A percentile compares a stretch with the other conserved stretches of the same genome.
These are phyloP conservation scores for Plectus sambesii DNA, from an alignment of 1,140 invertebrate genomes.

Conservation along the genomic window DNA sequence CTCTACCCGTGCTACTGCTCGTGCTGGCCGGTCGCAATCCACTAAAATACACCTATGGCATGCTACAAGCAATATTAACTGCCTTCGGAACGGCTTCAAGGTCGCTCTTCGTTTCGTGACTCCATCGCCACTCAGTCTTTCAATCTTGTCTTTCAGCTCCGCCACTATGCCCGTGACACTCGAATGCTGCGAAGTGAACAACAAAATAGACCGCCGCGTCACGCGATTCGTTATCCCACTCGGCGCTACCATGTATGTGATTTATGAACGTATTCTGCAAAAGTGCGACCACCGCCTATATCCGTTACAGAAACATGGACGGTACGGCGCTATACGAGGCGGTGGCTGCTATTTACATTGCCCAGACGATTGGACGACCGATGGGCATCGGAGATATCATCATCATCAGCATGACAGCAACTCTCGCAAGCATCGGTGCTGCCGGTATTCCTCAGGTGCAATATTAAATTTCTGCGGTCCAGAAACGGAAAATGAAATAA, in stretches of 20 bases:
- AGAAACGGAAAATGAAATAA: no score
- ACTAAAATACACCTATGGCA: slow-evolving; percentile 67
- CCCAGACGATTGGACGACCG: slow-evolving; percentile 69
- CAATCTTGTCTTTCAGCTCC: slow-evolving; percentile 63
- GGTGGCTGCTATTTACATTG: slow-evolving; percentile 74
- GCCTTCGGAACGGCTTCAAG: slow-evolving; percentile 73
- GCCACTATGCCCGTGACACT: slow-evolving; percentile 82
- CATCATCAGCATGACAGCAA: slow-evolving; percentile 60
- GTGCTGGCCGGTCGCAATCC: slow-evolving; percentile 70
- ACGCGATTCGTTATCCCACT: slow-evolving; percentile 59
- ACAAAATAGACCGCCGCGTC: slow-evolving; percentile 74
- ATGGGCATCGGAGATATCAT: slow-evolving; percentile 58
- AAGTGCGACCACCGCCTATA: no score
- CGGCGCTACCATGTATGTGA: slow-evolving; percentile 49
- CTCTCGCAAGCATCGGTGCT: slow-evolving; percentile 81
- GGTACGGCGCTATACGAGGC: slow-evolving; percentile 78
- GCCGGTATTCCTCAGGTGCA: slow-evolving; percentile 83
- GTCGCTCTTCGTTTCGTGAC: no score
- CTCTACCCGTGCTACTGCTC: slow-evolving; percentile 70
- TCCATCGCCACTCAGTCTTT: no score
- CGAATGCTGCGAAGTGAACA: slow-evolving; percentile 73
- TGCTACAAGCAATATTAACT: slow-evolving; percentile 70
- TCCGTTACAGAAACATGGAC: slow-evolving; percentile 62
- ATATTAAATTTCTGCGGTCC: no score
- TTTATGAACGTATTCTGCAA: no score